phyloP scores from a whole-genome alignment of 2,888 invertebrate species.

The Microdon myrmicae region DNA sequence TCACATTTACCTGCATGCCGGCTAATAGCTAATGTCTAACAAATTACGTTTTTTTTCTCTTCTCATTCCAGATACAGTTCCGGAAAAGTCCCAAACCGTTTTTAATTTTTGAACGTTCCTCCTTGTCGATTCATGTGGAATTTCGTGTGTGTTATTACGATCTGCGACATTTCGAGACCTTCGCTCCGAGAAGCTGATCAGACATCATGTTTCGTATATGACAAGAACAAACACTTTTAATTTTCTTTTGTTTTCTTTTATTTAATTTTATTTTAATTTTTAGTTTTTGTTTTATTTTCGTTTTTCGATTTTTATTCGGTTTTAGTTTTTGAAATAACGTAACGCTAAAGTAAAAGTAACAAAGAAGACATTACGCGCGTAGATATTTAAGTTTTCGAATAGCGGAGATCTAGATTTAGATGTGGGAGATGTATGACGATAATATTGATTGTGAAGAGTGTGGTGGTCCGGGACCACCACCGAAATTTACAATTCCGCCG shows the following conservation, averaged over 20 bases:
- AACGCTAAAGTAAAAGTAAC: too few species aligned
- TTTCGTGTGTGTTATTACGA: too few species aligned
- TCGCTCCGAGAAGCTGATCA: slow-evolving; percentile 2
- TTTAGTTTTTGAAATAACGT: too few species aligned
- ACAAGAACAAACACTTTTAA: too few species aligned
- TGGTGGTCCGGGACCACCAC: slow-evolving; percentile 64
- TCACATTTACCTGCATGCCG: too few species aligned
- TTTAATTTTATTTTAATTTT: slow-evolving; percentile 12
- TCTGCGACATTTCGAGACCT: background rate
- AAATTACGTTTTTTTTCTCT: background rate
- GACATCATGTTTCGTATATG: slow-evolving; percentile 42
- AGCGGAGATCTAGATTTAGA: slow-evolving; percentile 53
- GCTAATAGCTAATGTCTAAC: background rate
- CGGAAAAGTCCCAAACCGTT: slow-evolving; percentile 5
- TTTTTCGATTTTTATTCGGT: too few species aligned
- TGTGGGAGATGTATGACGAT: slow-evolving; percentile 67
- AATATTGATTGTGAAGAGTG: slow-evolving; percentile 66
- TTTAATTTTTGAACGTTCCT: background rate
- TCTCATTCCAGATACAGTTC: slow-evolving; percentile 26
- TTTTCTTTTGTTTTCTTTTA: slow-evolving; percentile 2
- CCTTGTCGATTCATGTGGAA: too few species aligned
- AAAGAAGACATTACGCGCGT: too few species aligned
- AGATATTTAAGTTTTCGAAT: slow-evolving; percentile 4
- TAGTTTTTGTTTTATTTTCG: slow-evolving; percentile 4
- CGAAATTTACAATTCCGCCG: slow-evolving; percentile 66